Conservation (phyloP, 2,113 vertebrate species). For the Lepidothrix coronata region DNA sequence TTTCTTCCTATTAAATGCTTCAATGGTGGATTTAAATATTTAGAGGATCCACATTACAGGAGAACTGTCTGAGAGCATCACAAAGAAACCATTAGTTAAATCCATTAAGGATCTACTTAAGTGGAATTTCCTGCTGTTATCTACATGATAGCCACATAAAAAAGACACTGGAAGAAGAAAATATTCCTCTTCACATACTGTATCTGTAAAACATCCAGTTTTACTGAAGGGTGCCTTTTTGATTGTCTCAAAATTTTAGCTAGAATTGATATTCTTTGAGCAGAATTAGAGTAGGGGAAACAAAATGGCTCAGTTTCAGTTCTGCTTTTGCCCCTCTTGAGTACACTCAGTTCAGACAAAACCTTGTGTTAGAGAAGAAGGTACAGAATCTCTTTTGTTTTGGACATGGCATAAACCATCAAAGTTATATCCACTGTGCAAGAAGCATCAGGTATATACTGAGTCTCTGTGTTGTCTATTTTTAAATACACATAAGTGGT, state of each 20-base stretch:
- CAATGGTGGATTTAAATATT: constrained; percentile 69
- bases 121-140: constrained; percentile 62
- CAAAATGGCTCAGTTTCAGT: background rate
- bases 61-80: constrained; percentile 60
- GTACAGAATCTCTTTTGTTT: background rate
- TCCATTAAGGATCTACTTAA: constrained; percentile 69
- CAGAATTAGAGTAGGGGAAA: background rate
- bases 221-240: constrained; percentile 4
- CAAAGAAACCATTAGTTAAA: constrained; percentile 68
- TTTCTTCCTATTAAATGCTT: constrained; percentile 67
- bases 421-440: background rate
- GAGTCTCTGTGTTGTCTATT: background rate
- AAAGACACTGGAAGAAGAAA: background rate
- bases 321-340: background rate
- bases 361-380: constrained; percentile 18
- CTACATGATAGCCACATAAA: constrained; percentile 54
- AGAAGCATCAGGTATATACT: background rate
- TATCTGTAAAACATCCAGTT: background rate
- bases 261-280: background rate
- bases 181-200: background rate
- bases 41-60: constrained; percentile 66
- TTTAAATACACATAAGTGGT: background rate
- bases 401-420: background rate
- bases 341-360: background rate
- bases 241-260: background rate